Evolutionary conservation across 2,797 vertebrate species (phyloP).

Genomic region (Gymnocypris eckloni): DNA sequence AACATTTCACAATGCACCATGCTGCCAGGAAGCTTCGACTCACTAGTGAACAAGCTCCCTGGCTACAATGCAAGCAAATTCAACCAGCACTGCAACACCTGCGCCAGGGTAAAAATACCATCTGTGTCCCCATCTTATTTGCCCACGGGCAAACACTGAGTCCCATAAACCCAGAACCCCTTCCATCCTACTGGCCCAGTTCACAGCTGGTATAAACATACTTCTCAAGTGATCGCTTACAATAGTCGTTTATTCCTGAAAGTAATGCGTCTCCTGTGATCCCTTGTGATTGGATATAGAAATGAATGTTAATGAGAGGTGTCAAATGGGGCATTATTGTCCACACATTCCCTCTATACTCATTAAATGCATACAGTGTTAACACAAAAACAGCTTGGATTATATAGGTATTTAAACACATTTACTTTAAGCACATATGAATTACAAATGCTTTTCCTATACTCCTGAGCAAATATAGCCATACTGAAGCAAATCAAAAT

Average conservation of each 20-base stretch:
- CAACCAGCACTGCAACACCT: slow-evolving; percentile 76
- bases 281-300: slow-evolving; percentile 1
- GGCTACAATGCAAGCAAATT: slow-evolving; percentile 72
- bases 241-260: neutral
- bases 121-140: slow-evolving; percentile 40
- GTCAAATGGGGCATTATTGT: neutral
- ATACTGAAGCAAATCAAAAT: no score
- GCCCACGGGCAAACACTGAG: slow-evolving; percentile 4
- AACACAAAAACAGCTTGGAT: neutral
- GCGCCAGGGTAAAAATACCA: slow-evolving; percentile 75
- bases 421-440: neutral
- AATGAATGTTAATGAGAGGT: slow-evolving; percentile 1
- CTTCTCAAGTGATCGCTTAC: neutral
- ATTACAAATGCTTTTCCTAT: neutral
- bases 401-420: neutral
- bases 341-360: neutral
- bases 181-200: neutral
- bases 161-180: slow-evolving; percentile 8
- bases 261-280: neutral
- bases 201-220: slow-evolving; percentile 23
- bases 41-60: slow-evolving; percentile 71
- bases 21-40: slow-evolving; percentile 75
- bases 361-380: neutral
- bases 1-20: slow-evolving; percentile 27
- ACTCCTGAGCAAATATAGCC: no score